Conservation (phyloP, 2,113 vertebrate species). For the Empidonax traillii region DNA sequence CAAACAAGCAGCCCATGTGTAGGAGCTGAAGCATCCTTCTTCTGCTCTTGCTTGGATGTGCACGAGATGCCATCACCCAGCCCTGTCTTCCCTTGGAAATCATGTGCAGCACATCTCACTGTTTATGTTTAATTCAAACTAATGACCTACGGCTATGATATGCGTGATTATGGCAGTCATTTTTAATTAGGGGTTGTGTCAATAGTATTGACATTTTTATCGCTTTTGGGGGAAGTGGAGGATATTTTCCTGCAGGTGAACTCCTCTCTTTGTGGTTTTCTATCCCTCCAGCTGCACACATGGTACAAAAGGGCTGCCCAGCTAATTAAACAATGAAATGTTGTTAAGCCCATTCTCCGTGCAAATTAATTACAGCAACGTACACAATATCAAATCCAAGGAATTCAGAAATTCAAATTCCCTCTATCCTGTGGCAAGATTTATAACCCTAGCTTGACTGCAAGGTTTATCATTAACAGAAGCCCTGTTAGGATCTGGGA, state of each 20-base stretch:
- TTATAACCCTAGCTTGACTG: not conserved
- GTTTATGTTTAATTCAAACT: not conserved
- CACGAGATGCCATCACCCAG: not conserved
- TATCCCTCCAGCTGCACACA: not conserved
- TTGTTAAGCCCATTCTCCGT: not conserved
- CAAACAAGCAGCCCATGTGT: accelerated
- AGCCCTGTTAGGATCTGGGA: not conserved
- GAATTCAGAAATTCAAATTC: constrained; percentile 27
- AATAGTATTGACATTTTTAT: constrained; percentile 45
- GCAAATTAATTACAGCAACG: not conserved
- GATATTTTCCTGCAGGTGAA: constrained; percentile 24
- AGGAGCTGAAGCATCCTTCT: not conserved
- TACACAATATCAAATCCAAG: not conserved
- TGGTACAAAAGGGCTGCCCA: not conserved
- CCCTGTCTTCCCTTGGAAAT: not conserved
- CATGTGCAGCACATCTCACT: not conserved
- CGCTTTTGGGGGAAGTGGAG: not conserved
- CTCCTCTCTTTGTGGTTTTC: not conserved
- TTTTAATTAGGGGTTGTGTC: constrained; percentile 54
- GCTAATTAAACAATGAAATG: not conserved
- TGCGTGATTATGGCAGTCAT: constrained; percentile 14
- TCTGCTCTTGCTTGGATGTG: not conserved
- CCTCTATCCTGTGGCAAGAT: not conserved
- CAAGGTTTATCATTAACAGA: constrained; percentile 10
- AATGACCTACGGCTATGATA: not conserved